phyloP scores from a whole-genome alignment of 2,888 invertebrate genomes.

The Elaeidobius kamerunicus region DNA sequence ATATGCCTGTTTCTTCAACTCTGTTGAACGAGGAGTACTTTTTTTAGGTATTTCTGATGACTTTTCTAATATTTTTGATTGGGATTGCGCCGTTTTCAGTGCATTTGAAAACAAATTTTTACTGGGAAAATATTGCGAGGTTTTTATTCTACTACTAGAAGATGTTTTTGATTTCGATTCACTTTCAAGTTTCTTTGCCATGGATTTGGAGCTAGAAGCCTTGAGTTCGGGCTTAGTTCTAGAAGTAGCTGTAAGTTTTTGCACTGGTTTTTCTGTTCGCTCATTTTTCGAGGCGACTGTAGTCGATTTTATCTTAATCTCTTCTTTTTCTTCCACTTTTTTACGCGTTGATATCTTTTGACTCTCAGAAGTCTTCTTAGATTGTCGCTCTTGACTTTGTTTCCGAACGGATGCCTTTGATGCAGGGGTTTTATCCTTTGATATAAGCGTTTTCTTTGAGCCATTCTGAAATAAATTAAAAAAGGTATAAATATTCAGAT shows the following conservation, averaged over 20 bases:
- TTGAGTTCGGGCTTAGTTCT: background rate
- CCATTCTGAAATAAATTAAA: slow-evolving; percentile 29
- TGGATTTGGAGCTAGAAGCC: background rate
- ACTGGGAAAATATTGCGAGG: slow-evolving; percentile 47
- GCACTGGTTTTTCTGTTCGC: background rate
- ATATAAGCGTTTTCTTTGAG: slow-evolving; percentile 24
- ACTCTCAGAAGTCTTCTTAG: slow-evolving; percentile 24
- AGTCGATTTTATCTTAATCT: slow-evolving; percentile 2
- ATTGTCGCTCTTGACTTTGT: slow-evolving; percentile 28
- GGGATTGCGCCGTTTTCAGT: slow-evolving; percentile 31
- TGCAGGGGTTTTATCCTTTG: slow-evolving; percentile 23
- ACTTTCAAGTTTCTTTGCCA: background rate
- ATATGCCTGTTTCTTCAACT: background rate
- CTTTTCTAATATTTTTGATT: background rate
- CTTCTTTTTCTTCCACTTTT: slow-evolving; percentile 10
- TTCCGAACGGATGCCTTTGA: slow-evolving; percentile 16
- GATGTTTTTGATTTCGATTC: slow-evolving; percentile 12
- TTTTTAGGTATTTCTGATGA: background rate
- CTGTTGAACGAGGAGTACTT: background rate
- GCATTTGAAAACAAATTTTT: slow-evolving; percentile 44
- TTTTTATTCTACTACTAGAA: slow-evolving; percentile 42
- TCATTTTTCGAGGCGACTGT: background rate
- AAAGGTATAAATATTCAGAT: too few species aligned
- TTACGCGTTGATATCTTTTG: slow-evolving; percentile 17
- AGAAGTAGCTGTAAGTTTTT: background rate